phyloP scores from a whole-genome alignment of 2,888 invertebrate species.

The Orthosia gracilis region DNA sequence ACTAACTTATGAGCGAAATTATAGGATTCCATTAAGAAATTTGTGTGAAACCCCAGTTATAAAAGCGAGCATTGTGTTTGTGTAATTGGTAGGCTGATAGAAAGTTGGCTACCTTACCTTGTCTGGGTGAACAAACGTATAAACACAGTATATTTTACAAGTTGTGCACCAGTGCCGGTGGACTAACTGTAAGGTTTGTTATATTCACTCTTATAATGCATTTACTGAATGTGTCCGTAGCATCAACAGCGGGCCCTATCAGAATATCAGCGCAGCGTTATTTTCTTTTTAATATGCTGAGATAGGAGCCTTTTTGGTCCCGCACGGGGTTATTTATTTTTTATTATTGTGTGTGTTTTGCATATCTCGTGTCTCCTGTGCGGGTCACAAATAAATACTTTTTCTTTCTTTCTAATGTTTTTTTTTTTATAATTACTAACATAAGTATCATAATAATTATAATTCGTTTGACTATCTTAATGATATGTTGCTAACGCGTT shows the following conservation, averaged over 20 bases:
- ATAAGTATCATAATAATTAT: background rate
- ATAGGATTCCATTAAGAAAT: constrained; percentile 68
- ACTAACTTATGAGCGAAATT: constrained; percentile 65
- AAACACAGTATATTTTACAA: constrained; percentile 72
- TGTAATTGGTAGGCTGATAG: constrained; percentile 74
- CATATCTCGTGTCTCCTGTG: no score
- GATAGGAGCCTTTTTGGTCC: no score
- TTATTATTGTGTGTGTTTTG: no score
- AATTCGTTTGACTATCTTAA: background rate
- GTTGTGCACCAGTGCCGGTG: constrained; percentile 75
- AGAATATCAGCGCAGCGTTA: no score
- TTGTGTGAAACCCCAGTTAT: constrained; percentile 70
- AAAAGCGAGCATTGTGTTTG: constrained; percentile 74
- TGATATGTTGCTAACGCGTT: background rate
- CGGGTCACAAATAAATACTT: no score
- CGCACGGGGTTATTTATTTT: no score
- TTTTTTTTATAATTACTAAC: constrained; percentile 1
- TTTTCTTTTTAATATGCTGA: no score
- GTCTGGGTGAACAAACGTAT: constrained; percentile 74
- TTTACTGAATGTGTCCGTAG: constrained; percentile 18
- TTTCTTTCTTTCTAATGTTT: no score
- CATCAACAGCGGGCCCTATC: no score
- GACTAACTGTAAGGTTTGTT: constrained; percentile 85
- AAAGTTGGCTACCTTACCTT: constrained; percentile 77
- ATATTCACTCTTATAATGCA: constrained; percentile 36